Evolutionary conservation across 2,113 vertebrate genomes (phyloP), one percentile per base, ranked within the genome.

Genomic region (Petrocephalus zakoni): DNA sequence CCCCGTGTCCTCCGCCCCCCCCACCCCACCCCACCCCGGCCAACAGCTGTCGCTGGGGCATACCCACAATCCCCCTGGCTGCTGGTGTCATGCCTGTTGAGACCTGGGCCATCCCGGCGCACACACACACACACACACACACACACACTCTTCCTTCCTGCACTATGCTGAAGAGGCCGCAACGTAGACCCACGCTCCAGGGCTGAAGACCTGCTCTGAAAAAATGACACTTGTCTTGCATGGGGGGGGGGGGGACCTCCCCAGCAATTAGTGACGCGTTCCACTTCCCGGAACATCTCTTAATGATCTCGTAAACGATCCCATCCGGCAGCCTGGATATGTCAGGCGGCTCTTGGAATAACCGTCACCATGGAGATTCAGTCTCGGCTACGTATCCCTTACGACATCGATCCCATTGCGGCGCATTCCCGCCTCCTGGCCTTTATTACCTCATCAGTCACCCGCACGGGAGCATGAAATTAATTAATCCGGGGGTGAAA

Each of bases 401-500:
- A 75, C 15, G 34, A 19, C 68, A 17, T 5, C 34, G 49, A 29
- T 82, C 72, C n/a, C 9, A 1, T 86, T 90, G 0, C 89, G 87
- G 88, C 84, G 58, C 88, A 81, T 87, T 86, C 88, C 91, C 90
- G 91, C 92, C 92, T 92, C 78, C 42, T 90, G 89, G 89, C 89
- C 91, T 93, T 93, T 93, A 94, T 86, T 89, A 89, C 87, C 42
- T 89, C 90, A 93, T 94, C 91, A 89, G 94, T 92, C 93, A 94
- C 64, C 91, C 92, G 91, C 91, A 90, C 90, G 90, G 85, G 91
- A 91, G 88, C 93, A 89, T 93, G 93, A 94, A 94, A 95, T 95
- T 94, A 94, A 93, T 90, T 90, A 88, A 91, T 87, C 19, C 85
- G 52, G 72, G 49, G 47, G 6, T 19, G 87, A 52, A 84, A 47